Percentiles rank a stretch among this genome's conserved stretches.
Conservation (phyloP, 1,140 invertebrate species). For the Drosophila sturtevanti region DNA sequence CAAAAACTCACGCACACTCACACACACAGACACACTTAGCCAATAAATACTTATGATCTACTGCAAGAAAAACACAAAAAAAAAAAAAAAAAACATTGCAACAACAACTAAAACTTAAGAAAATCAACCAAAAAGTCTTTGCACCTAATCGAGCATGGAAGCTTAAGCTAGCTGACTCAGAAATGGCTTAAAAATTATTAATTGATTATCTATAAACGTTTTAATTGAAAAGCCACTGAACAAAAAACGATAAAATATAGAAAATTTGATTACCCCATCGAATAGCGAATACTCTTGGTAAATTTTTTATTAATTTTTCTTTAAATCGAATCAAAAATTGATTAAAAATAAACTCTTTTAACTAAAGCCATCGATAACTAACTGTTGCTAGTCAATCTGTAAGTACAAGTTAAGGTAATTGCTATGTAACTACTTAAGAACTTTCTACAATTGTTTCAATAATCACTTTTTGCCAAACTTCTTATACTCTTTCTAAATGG, state of each 20-base stretch:
- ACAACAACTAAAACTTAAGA: conserved; percentile 46
- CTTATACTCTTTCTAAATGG: conserved; percentile 15
- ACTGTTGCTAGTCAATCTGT: neutral
- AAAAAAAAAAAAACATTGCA: conserved; percentile 29
- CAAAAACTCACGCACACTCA: conserved; percentile 33
- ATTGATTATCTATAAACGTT: conserved; percentile 80
- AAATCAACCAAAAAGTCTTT: conserved; percentile 62
- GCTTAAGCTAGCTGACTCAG: conserved; percentile 53
- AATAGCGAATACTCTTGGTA: conserved; percentile 34
- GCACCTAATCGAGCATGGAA: conserved; percentile 71
- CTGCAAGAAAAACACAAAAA: conserved; percentile 58
- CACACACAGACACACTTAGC: conserved; percentile 48
- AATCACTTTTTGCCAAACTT: conserved; percentile 3
- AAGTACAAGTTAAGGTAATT: conserved; percentile 29
- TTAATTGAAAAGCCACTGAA: conserved; percentile 64
- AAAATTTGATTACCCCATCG: neutral
- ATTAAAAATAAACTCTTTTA: neutral
- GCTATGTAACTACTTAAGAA: conserved; percentile 14
- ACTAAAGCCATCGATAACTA: neutral
- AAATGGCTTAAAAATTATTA: conserved; percentile 73
- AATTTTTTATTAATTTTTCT: too few species aligned
- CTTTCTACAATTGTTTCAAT: neutral
- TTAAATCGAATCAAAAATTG: too few species aligned
- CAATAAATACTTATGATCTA: conserved; percentile 70
- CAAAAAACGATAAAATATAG: neutral